phyloP scores from a whole-genome alignment of 1,140 invertebrate species.

The Schlechtendalia chinensis region DNA sequence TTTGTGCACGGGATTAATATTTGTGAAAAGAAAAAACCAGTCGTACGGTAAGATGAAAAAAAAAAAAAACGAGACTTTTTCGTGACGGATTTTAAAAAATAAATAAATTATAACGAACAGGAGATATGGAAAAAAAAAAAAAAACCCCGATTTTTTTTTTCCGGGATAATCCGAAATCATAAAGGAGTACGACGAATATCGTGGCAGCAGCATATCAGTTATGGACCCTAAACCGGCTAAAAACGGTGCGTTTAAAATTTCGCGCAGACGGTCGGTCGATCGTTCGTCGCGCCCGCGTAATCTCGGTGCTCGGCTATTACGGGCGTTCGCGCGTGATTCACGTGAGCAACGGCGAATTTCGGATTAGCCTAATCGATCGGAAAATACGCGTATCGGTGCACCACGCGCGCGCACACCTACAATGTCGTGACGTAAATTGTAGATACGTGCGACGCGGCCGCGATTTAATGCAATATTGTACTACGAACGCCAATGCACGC shows the following conservation, averaged over 20 bases:
- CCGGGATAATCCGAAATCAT: background rate
- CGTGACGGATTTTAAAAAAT: background rate
- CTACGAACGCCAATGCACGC: too few relatives aligned
- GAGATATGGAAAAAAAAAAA: background rate
- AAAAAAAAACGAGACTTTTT: too few relatives aligned
- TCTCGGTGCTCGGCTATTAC: slow-evolving; percentile 7
- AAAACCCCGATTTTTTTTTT: background rate
- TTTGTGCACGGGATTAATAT: slow-evolving; percentile 12
- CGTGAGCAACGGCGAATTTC: slow-evolving; percentile 1
- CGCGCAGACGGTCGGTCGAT: too few relatives aligned
- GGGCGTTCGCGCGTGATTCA: background rate
- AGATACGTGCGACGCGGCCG: too few relatives aligned
- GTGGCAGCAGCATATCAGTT: too few relatives aligned
- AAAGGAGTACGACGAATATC: background rate
- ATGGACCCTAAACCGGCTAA: background rate
- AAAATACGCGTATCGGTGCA: slow-evolving; percentile 21
- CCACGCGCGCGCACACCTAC: too few relatives aligned
- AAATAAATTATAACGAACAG: background rate
- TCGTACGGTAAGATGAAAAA: background rate
- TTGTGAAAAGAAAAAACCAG: background rate
- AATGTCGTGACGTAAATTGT: too few relatives aligned
- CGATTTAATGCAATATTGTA: too few relatives aligned
- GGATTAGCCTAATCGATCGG: slow-evolving; percentile 41
- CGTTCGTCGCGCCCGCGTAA: background rate
- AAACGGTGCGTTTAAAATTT: slow-evolving; percentile 23